Conservation (phyloP, 2,888 invertebrate genomes). For the Tipula unca region DNA sequence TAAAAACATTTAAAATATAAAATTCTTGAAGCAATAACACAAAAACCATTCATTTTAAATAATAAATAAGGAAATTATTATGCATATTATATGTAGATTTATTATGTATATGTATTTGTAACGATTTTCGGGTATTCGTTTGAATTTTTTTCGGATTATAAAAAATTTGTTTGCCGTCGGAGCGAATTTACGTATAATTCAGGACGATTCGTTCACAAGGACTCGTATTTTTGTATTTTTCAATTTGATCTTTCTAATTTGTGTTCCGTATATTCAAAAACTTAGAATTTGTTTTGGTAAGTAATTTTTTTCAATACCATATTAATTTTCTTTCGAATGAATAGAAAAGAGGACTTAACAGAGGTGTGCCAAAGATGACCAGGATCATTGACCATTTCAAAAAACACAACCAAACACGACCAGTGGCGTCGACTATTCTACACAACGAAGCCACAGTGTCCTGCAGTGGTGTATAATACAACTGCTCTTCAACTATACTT, state of each 20-base stretch:
- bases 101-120: neutral
- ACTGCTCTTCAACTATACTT: too few relatives aligned
- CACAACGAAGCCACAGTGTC: too few relatives aligned
- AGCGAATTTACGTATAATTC: neutral
- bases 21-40: neutral
- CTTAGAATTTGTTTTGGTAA: neutral
- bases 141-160: neutral
- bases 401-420: too few relatives aligned
- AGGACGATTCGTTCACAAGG: neutral
- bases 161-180: neutral
- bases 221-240: neutral
- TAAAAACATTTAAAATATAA: neutral
- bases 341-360: too few relatives aligned
- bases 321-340: too few relatives aligned
- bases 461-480: too few relatives aligned
- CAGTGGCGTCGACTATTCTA: too few relatives aligned
- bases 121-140: neutral
- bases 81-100: neutral
- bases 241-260: neutral
- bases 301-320: too few relatives aligned
- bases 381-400: too few relatives aligned
- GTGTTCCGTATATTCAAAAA: neutral
- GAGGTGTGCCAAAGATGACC: too few relatives aligned
- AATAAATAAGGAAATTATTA: neutral
- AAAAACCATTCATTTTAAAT: neutral